A percentile compares a stretch with the other conserved stretches of the same genome.
Conservation (phyloP, 64 coral and sea anemone genomes). For the Montipora foliosa region DNA sequence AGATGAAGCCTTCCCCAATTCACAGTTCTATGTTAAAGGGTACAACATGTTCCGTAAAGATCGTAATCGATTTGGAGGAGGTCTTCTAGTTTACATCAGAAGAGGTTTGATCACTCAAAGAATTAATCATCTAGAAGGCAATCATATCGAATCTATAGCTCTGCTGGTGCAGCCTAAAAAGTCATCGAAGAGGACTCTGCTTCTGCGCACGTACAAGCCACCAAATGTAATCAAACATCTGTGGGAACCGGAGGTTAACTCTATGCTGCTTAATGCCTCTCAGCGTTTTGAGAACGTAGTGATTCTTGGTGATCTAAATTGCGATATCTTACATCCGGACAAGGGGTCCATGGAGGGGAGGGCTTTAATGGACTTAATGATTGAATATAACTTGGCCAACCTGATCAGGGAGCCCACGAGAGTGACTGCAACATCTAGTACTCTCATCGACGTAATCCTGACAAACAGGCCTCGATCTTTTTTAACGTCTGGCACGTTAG, state of each 20-base stretch:
- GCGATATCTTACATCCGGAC: background rate
- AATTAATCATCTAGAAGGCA: slow-evolving; percentile 39
- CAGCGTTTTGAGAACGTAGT: slow-evolving; percentile 42
- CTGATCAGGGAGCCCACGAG: too few relatives aligned
- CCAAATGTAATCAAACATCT: slow-evolving; percentile 31
- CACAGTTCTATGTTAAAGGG: slow-evolving; percentile 47
- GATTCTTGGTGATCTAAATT: slow-evolving; percentile 33
- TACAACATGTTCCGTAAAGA: slow-evolving; percentile 52
- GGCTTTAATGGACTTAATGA: too few relatives aligned
- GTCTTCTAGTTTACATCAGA: slow-evolving; percentile 54
- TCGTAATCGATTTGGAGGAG: slow-evolving; percentile 41
- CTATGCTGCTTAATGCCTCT: slow-evolving; percentile 6
- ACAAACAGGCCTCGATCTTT: background rate
- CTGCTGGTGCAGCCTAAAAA: slow-evolving; percentile 19
- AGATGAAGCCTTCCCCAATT: slow-evolving; percentile 48
- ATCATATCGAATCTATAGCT: slow-evolving; percentile 18
- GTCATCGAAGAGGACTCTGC: slow-evolving; percentile 15
- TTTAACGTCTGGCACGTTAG: background rate
- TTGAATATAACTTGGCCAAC: too few relatives aligned
- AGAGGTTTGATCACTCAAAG: slow-evolving; percentile 36
- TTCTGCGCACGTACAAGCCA: slow-evolving; percentile 20
- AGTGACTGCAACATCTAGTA: too few relatives aligned
- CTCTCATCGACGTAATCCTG: too few relatives aligned
- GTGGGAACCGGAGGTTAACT: slow-evolving; percentile 29
- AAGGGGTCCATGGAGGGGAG: too few relatives aligned